Base-by-base conservation (phyloP, 2,797 vertebrate species). In the Hyperoplus lanceolatus region DNA sequence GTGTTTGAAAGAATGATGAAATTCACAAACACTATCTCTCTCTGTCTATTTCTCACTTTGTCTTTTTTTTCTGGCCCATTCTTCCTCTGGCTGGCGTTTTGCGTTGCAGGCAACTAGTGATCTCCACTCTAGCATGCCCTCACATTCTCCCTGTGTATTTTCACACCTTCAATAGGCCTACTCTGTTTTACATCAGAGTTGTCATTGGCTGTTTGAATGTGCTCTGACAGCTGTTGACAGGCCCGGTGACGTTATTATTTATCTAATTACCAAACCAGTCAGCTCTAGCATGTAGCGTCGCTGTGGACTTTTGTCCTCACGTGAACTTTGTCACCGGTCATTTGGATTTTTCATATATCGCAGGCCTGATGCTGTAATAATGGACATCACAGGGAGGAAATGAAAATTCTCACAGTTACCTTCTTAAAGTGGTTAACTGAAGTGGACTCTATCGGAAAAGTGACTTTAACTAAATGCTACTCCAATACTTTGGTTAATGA, bases 1-100 rank as follows among this genome's bases (percentile, higher is more conserved):
- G 77, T 49, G 10, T 87, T 79, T 82, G 77, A 91, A 80, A 72
- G 69, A 84, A 74, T 74, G 80, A 89, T 89, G 78, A 89, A 90
- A 87, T 89, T 82, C 74, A 75, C 72, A 85, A 64, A 74, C 77
- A 43, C 72, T 9, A 18, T 69, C 62, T 21, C 59, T 56, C 43
- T 79, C 53, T 41, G 48, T 62, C n/a, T 57, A 29, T 71, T 77
- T 79, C 51, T 76, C 70, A 61, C 72, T 57, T 66, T 75, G 72
- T 77, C 41, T 48, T 72, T 70, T 80, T 65, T 82, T 80, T 39
- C 53, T 43, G 66, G 53, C 51, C 67, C 29, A 3, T 65, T 85
- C 74, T 79, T 57, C 74, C 73, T 5, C 80, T 82, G 53, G 48
- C 85, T 71, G 69, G 6, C 58, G 79, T 73, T 87, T 84, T 69